Percentiles rank a stretch among this genome's conserved stretches.
Conservation (phyloP, 2,797 vertebrate genomes). For the Salmo trutta region DNA sequence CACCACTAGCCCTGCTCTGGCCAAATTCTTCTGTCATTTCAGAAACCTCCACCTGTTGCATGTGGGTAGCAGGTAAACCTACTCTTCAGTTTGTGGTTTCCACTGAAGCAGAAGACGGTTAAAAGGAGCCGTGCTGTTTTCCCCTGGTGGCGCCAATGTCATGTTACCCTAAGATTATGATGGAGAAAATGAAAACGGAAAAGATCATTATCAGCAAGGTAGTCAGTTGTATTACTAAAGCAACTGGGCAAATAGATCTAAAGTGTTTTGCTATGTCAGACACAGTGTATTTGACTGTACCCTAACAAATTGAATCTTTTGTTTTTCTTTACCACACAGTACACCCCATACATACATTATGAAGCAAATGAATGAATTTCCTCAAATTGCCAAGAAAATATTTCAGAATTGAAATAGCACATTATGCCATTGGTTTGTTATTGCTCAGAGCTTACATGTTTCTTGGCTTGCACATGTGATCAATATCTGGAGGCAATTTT, state of each 20-base stretch:
- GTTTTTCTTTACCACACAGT: neutral
- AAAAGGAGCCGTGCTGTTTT: neutral
- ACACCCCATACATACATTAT: neutral
- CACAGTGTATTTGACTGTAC: neutral
- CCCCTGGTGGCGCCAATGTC: neutral
- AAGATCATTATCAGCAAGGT: neutral
- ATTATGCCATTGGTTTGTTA: conserved; percentile 53
- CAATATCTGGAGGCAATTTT: conserved; percentile 75
- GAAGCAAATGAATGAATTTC: no score
- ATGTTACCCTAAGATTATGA: neutral
- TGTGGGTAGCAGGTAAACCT: neutral
- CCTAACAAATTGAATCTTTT: neutral
- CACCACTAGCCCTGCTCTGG: neutral
- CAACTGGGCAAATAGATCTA: neutral
- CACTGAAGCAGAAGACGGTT: neutral
- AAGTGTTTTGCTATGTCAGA: neutral
- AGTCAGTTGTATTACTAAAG: neutral
- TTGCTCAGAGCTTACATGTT: conserved; percentile 65
- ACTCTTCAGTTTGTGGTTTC: neutral
- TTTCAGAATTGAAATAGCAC: neutral
- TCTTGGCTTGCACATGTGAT: conserved; percentile 64
- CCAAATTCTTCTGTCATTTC: neutral
- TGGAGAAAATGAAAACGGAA: neutral
- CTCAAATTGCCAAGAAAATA: neutral
- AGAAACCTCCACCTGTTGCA: conserved; percentile 20